A percentile compares a stretch with the other conserved stretches of the same genome.
phyloP scores from a whole-genome alignment of 2,888 invertebrate species.

The Dromius quadrimaculatus region DNA sequence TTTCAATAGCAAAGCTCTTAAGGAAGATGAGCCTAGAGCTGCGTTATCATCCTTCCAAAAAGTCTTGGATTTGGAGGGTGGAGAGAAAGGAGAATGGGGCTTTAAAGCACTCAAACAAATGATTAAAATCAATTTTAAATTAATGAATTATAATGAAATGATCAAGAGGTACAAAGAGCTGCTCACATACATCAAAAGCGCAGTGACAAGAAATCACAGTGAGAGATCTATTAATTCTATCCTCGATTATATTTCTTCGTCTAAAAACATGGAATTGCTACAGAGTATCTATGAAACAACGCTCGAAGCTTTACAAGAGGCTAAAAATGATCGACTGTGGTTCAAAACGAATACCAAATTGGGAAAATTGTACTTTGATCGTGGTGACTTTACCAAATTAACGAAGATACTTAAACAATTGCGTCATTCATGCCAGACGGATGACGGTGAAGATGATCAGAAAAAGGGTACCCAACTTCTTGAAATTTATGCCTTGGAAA shows the following conservation, averaged over 20 bases:
- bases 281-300: slow-evolving; percentile 99
- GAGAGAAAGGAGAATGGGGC: slow-evolving; percentile 99
- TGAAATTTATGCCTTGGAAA: slow-evolving; percentile 98
- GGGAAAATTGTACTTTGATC: slow-evolving; percentile 97
- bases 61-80: slow-evolving; percentile 95
- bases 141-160: slow-evolving; percentile 89
- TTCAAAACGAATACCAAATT: slow-evolving; percentile 99
- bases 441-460: slow-evolving; percentile 97
- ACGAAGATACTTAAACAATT: slow-evolving; percentile 97
- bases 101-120: slow-evolving; percentile 99
- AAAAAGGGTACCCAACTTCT: slow-evolving; percentile 98
- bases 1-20: slow-evolving; percentile 98
- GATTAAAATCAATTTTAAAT: slow-evolving; percentile 99
- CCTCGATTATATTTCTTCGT: slow-evolving; percentile 98
- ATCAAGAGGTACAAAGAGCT: slow-evolving; percentile 86
- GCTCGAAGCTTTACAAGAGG: slow-evolving; percentile 93
- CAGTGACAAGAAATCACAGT: slow-evolving; percentile 98
- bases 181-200: slow-evolving; percentile 98
- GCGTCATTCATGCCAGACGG: slow-evolving; percentile 95
- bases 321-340: slow-evolving; percentile 99
- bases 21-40: slow-evolving; percentile 94
- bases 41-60: slow-evolving; percentile 95
- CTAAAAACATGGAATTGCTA: slow-evolving; percentile 97
- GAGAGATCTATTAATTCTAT: slow-evolving; percentile 99
- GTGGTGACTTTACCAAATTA: slow-evolving; percentile 93